Evolutionary conservation across 2,797 vertebrate genomes (phyloP), one percentile per base, ranked within the genome.

Genomic region (Liasis olivaceus): DNA sequence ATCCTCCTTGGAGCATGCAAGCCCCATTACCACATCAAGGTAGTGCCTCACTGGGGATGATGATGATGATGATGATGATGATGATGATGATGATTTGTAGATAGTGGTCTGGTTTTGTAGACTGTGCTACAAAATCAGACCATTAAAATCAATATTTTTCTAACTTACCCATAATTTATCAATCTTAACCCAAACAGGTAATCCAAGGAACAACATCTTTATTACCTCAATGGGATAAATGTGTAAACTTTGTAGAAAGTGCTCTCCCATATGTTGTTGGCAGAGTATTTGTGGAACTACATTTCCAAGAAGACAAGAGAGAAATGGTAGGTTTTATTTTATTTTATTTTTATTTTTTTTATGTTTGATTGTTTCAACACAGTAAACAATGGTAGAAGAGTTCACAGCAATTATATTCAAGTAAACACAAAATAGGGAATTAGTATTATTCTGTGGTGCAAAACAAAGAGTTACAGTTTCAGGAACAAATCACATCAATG

Each of bases 221-320:
- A 95, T 97, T 98, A 89, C 98, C 99, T 89, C 99, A 99, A 81
- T 99, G 99, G 99, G 99, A 99, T 93, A 99, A 99, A 97, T 99
- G 99, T 94, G 99, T 99, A 47, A 99, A 99, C 97, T 99, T 99
- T 3, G 98, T 99, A 0, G 99, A 99, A 97, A 98, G 98, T 63
- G 97, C 98, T 0, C 98, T 99, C 8, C 98, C 98, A 92, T 99
- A 99, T 0, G 98, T 98, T 94, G 98, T 98, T 28, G 99, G 99
- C 0, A 99, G 98, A 93, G 98, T 99, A 97, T 99, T 99, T 95
- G 98, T 99, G 94, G 96, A 98, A 94, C 97, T 98, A 51, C 98
- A 99, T 97, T 99, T 99, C 97, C 98, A 99, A 97, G 99, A 99
- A 96, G 98, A 99, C 97, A 99, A 99, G 97, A 99, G 99, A 95